Conservation (phyloP, 2,797 vertebrate species). For the Carduelis carduelis region DNA sequence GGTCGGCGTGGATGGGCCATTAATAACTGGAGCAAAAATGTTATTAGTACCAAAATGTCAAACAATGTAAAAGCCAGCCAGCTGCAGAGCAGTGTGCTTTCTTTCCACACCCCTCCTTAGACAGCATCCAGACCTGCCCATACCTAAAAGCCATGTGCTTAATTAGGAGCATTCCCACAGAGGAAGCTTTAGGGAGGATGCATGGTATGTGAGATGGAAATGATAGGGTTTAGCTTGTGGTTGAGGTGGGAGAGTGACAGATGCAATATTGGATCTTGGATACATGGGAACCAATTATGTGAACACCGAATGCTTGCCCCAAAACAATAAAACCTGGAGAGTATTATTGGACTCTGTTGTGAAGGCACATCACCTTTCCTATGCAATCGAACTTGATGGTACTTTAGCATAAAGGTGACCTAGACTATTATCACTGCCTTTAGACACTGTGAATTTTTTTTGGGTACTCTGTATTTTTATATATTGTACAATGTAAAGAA, state of each 20-base stretch:
- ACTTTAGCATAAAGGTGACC: constrained; percentile 83
- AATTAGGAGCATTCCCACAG: background rate
- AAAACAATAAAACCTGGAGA: constrained; percentile 51
- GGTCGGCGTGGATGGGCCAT: background rate
- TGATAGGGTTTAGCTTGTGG: background rate
- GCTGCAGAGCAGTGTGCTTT: background rate
- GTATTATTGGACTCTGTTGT: constrained; percentile 75
- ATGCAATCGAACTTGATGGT: constrained; percentile 89
- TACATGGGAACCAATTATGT: background rate
- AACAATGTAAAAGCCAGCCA: background rate
- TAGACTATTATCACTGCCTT: constrained; percentile 95
- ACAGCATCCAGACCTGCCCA: background rate
- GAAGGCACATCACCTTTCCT: constrained; percentile 87
- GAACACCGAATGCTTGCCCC: constrained; percentile 13
- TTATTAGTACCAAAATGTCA: background rate
- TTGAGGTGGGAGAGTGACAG: background rate
- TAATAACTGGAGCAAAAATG: background rate
- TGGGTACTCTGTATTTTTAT: constrained; percentile 96
- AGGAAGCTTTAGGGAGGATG: background rate
- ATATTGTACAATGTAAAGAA: constrained; percentile 94
- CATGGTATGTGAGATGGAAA: background rate
- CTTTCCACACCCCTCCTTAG: background rate
- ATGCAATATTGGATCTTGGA: background rate
- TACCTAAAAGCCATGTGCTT: background rate
- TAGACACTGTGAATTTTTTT: constrained; percentile 94